These are phyloP conservation scores for Eulemur albifrons DNA, from an alignment of 2,797 vertebrate species.

Conservation along the genomic window DNA sequence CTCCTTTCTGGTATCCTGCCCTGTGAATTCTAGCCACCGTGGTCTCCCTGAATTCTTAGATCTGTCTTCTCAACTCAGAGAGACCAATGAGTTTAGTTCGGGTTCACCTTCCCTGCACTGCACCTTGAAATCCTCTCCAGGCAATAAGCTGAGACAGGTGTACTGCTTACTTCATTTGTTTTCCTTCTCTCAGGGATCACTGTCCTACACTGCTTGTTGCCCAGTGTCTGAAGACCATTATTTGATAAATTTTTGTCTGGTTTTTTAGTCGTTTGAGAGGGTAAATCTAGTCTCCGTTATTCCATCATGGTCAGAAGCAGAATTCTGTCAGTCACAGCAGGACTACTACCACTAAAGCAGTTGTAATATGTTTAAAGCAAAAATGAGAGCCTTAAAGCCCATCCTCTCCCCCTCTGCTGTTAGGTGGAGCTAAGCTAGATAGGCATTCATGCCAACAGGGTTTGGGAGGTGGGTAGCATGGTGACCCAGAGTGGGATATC, in stretches of 20 bases:
- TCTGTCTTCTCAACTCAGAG: not conserved
- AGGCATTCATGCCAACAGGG: not conserved
- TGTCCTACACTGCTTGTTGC: not conserved
- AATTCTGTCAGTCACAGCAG: not conserved
- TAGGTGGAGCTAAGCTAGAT: not conserved
- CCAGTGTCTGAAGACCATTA: not conserved
- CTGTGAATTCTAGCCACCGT: not conserved
- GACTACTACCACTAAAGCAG: not conserved
- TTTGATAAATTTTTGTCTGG: not conserved
- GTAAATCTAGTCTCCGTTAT: not conserved
- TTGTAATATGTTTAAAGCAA: conserved; percentile 4
- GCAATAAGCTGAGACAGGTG: not conserved
- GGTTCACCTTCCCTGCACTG: not conserved
- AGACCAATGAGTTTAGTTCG: not conserved
- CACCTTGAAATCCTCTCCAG: not conserved
- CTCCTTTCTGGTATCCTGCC: not conserved
- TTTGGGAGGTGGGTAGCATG: not conserved
- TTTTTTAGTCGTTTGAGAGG: not conserved
- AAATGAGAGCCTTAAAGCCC: not conserved
- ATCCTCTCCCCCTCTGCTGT: not conserved
- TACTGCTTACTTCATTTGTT: not conserved
- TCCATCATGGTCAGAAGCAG: not conserved
- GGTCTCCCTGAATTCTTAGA: not conserved
- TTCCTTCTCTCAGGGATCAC: not conserved
- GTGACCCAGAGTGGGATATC: not conserved